These are phyloP conservation scores for Ispidina lecontei DNA, from an alignment of 2,797 vertebrate species.

Conservation along the genomic window DNA sequence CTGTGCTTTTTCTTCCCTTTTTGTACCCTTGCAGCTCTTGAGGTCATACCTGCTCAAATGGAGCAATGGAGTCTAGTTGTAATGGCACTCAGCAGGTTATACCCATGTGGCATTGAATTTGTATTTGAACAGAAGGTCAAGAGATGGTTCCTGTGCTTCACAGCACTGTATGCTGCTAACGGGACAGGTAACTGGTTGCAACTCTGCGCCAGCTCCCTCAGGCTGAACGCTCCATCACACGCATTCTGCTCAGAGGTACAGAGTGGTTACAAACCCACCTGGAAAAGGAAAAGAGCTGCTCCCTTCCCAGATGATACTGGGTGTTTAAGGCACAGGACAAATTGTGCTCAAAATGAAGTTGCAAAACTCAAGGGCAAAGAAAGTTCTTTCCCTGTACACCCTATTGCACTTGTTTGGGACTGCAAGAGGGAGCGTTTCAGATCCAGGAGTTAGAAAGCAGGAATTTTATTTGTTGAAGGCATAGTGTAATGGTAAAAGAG, in stretches of 20 bases:
- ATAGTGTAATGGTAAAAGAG: not conserved
- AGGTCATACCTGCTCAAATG: not conserved
- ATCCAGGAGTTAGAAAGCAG: not conserved
- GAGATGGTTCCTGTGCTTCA: not conserved
- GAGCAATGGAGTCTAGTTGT: not conserved
- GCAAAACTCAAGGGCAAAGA: not conserved
- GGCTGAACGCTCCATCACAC: not conserved
- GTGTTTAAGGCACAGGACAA: not conserved
- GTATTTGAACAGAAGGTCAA: not conserved
- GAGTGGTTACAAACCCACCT: not conserved
- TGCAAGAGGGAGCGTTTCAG: not conserved
- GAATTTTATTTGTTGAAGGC: not conserved
- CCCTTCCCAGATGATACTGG: not conserved
- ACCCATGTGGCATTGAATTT: not conserved
- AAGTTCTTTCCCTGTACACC: not conserved
- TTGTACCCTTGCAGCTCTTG: not conserved
- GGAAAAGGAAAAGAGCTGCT: not conserved
- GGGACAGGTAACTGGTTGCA: not conserved
- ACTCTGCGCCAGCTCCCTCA: not conserved
- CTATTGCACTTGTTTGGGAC: not conserved
- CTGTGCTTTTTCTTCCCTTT: not conserved
- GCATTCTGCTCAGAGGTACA: not conserved
- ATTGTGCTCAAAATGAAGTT: not conserved
- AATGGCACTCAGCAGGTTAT: not conserved
- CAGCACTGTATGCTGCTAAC: not conserved